Evolutionary conservation across 92 coral and sea anemone genomes (phyloP).

Genomic region (Desmophyllum pertusum): DNA sequence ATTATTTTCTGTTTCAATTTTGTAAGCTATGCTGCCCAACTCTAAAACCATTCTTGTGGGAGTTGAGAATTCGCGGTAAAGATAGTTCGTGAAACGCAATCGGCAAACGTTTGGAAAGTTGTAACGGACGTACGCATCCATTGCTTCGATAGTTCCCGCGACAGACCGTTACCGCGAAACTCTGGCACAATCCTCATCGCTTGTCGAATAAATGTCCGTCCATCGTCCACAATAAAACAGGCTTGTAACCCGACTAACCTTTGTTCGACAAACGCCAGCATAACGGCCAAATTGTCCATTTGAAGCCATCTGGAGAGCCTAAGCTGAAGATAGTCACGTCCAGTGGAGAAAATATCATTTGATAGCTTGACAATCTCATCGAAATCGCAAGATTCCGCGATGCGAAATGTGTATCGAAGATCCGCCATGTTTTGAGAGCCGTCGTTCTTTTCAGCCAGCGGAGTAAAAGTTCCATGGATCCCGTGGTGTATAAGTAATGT

Average conservation of each 20-base stretch:
- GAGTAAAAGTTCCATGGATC: not conserved
- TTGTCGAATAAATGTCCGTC: constrained; percentile 77
- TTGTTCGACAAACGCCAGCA: constrained; percentile 70
- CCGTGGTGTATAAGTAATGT: not conserved
- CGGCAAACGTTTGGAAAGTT: constrained; percentile 65
- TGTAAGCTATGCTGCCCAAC: constrained; percentile 72
- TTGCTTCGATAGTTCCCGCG: constrained; percentile 67
- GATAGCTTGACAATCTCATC: constrained; percentile 70
- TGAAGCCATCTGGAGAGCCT: constrained; percentile 75
- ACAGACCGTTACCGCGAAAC: constrained; percentile 78
- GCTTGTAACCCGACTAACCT: constrained; percentile 81
- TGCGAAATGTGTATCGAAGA: constrained; percentile 27
- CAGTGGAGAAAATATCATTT: constrained; percentile 62
- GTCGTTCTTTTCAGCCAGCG: not conserved
- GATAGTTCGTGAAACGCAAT: constrained; percentile 83
- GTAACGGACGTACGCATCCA: constrained; percentile 68
- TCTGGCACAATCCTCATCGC: constrained; percentile 77
- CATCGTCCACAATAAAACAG: constrained; percentile 75
- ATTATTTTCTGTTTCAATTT: constrained; percentile 32
- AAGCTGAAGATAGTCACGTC: constrained; percentile 79
- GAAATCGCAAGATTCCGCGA: constrained; percentile 65
- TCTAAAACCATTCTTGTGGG: constrained; percentile 76
- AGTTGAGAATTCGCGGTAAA: constrained; percentile 68
- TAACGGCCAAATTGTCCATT: constrained; percentile 52
- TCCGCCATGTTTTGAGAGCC: not conserved